Percentiles rank a stretch among this genome's conserved stretches.
These are phyloP conservation scores for Pseudolaguvia tuberculata DNA, from an alignment of 2,113 vertebrate species.

Conservation along the genomic window DNA sequence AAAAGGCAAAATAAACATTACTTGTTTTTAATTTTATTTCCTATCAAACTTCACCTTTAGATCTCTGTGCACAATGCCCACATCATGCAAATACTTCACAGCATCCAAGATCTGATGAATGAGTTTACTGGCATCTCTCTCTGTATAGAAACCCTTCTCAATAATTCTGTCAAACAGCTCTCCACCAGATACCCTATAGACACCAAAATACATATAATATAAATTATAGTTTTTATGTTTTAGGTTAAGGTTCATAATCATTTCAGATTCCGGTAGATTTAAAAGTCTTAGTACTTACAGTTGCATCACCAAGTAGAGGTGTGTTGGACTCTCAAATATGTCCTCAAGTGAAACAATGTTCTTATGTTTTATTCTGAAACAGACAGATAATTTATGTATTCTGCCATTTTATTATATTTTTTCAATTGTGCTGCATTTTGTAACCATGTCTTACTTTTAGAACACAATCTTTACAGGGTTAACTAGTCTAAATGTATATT, in stretches of 20 bases:
- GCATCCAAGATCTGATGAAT: slow-evolving; percentile 94
- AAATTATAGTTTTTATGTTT: neutral
- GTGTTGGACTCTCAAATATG: slow-evolving; percentile 91
- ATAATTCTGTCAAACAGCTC: slow-evolving; percentile 97
- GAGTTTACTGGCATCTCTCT: slow-evolving; percentile 92
- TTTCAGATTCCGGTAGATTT: neutral
- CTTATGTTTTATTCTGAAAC: slow-evolving; percentile 87
- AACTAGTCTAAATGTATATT: neutral
- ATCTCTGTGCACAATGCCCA: slow-evolving; percentile 93
- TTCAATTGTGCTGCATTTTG: neutral
- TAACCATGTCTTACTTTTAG: neutral
- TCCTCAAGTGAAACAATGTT: slow-evolving; percentile 96
- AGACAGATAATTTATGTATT: neutral
- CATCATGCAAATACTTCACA: slow-evolving; percentile 91
- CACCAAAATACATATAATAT: neutral
- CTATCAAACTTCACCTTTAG: slow-evolving; percentile 85
- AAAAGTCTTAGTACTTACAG: slow-evolving; percentile 75
- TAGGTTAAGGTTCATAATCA: slow-evolving; percentile 1
- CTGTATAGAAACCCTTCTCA: slow-evolving; percentile 97
- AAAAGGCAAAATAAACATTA: no score
- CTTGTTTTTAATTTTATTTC: no score
- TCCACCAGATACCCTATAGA: slow-evolving; percentile 83
- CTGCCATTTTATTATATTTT: neutral
- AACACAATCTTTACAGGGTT: neutral
- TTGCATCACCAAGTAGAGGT: slow-evolving; percentile 98